Evolutionary conservation across 2,797 vertebrate species (phyloP).

Genomic region (Takifugu rubripes): DNA sequence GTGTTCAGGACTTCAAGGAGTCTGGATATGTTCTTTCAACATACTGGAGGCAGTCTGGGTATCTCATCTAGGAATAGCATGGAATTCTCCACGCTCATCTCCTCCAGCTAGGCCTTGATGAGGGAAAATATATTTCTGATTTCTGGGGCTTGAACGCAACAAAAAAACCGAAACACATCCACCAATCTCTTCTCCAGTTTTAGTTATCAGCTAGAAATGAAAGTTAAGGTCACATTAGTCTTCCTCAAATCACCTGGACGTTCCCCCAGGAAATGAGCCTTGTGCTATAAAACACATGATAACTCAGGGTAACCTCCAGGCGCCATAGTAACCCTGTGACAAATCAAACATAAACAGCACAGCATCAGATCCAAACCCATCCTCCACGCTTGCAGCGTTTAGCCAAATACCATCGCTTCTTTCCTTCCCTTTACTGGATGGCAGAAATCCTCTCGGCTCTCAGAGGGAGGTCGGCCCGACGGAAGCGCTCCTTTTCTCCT

Average conservation of each 20-base stretch:
- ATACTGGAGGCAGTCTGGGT: too few species aligned
- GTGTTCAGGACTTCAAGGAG: too few species aligned
- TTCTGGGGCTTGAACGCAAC: too few species aligned
- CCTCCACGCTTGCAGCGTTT: not conserved
- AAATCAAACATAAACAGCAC: not conserved
- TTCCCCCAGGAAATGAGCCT: too few species aligned
- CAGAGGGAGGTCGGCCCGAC: slow-evolving; percentile 33
- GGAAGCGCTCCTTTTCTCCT: slow-evolving; percentile 17
- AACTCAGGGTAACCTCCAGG: not conserved
- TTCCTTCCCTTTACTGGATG: not conserved
- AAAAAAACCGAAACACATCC: too few species aligned
- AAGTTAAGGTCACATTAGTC: not conserved
- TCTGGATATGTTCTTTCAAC: too few species aligned
- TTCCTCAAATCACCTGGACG: not conserved
- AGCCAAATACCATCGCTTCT: not conserved
- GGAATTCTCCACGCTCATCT: too few species aligned
- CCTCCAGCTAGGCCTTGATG: too few species aligned
- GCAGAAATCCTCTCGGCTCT: slow-evolving; percentile 18
- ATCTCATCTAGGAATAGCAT: too few species aligned
- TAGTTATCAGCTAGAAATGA: not conserved
- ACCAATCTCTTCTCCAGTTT: not conserved
- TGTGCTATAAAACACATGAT: not conserved
- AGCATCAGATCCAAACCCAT: not conserved
- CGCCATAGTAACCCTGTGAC: not conserved
- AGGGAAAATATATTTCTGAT: too few species aligned